Percentiles rank a stretch among this genome's conserved stretches.
Conservation (phyloP, 2,113 vertebrate genomes). For the Hyperoodon ampullatus region DNA sequence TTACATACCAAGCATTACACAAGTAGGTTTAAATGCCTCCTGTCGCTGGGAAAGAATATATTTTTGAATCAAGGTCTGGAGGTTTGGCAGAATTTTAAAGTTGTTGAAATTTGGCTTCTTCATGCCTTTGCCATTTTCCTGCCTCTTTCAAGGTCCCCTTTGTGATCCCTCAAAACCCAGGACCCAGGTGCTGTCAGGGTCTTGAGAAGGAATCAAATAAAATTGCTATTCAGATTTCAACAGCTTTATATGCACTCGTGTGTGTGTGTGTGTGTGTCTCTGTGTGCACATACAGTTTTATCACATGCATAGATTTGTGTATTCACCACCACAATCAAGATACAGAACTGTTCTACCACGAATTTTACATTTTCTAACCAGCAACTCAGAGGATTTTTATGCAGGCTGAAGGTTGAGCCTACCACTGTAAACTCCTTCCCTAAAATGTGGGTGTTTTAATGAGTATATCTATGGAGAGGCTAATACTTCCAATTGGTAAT, state of each 20-base stretch:
- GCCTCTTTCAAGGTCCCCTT: not conserved
- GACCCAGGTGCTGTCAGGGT: not conserved
- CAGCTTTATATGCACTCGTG: not conserved
- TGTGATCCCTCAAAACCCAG: not conserved
- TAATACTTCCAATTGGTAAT: not conserved
- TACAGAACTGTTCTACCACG: not conserved
- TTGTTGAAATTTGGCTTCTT: not conserved
- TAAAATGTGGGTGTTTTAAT: not conserved
- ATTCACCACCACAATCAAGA: not conserved
- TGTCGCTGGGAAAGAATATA: not conserved
- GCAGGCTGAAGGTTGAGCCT: not conserved
- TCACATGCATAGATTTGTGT: not conserved
- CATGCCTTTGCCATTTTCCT: not conserved
- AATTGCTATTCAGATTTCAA: not conserved
- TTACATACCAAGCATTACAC: not conserved
- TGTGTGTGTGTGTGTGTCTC: not conserved
- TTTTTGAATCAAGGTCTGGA: not conserved
- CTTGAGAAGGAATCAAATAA: not conserved
- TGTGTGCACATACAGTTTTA: not conserved
- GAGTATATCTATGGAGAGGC: not conserved
- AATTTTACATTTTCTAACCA: not conserved
- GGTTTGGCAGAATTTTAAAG: not conserved
- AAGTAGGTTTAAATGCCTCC: not conserved
- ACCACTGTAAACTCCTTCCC: not conserved
- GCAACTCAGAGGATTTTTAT: not conserved